Evolutionary conservation across 1,140 invertebrate species (phyloP).

Genomic region (Cyrtorhinus lividipennis): DNA sequence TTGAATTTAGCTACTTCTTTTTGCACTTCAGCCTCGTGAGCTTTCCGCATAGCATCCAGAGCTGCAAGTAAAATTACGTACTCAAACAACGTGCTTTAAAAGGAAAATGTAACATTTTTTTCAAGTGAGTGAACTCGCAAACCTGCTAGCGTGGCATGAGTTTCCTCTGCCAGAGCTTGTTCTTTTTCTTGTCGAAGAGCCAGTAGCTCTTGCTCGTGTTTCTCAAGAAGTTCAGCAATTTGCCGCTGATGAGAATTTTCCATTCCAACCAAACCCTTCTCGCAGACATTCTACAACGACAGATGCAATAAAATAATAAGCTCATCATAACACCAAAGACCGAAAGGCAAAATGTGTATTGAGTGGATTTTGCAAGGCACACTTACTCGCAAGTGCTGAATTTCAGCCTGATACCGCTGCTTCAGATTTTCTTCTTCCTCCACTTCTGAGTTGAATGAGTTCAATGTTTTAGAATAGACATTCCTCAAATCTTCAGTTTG

Average conservation of each 20-base stretch:
- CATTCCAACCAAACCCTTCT: constrained; percentile 72
- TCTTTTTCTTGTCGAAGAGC: constrained; percentile 65
- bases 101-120: background rate
- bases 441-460: constrained; percentile 17
- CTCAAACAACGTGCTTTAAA: background rate
- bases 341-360: no score
- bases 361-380: background rate
- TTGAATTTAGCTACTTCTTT: constrained; percentile 76
- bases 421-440: constrained; percentile 46
- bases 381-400: constrained; percentile 61
- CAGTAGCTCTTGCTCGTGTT: constrained; percentile 61
- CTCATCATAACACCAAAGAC: background rate
- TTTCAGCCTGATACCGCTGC: constrained; percentile 66
- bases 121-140: no score
- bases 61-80: constrained; percentile 42
- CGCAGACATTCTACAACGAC: constrained; percentile 55
- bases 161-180: constrained; percentile 76
- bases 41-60: constrained; percentile 81
- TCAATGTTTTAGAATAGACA: constrained; percentile 42
- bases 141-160: constrained; percentile 44
- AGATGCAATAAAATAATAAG: constrained; percentile 17
- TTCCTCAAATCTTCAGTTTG: constrained; percentile 56
- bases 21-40: constrained; percentile 80
- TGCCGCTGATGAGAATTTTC: constrained; percentile 75
- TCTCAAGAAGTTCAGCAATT: constrained; percentile 67